phyloP scores from a whole-genome alignment of 2,113 vertebrate species.

The Xenus cinereus region DNA sequence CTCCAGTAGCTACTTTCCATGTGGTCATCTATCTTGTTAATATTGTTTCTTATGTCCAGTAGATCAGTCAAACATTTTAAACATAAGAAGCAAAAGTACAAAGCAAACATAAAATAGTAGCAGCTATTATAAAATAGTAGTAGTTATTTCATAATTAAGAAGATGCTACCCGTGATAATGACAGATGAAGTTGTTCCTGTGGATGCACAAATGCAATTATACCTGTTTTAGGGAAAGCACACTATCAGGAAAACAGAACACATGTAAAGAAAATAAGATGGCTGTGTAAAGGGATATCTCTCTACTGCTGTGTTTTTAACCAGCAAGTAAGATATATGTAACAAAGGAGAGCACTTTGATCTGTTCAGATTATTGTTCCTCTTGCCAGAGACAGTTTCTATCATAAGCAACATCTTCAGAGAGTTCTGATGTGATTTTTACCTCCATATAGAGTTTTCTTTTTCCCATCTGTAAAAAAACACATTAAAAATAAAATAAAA shows the following conservation, averaged over 20 bases:
- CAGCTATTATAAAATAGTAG: background rate
- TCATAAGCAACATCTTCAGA: constrained; percentile 19
- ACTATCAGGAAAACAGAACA: constrained; percentile 1
- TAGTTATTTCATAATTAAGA: background rate
- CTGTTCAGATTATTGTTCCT: constrained; percentile 52
- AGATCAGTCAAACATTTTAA: background rate
- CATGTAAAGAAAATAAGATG: background rate
- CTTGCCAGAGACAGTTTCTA: constrained; percentile 26
- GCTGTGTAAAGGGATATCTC: background rate
- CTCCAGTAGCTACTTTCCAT: background rate
- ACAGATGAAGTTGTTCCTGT: background rate
- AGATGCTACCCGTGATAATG: background rate
- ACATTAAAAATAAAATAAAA: constrained; percentile 67
- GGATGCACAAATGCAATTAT: background rate
- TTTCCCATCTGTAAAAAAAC: background rate
- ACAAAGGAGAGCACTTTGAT: constrained; percentile 25
- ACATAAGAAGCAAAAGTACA: background rate
- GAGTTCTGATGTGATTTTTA: constrained; percentile 15
- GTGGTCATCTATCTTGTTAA: background rate
- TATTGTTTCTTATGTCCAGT: background rate
- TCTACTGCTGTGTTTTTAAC: constrained; percentile 36
- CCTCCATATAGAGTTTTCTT: background rate
- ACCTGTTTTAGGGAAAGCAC: background rate
- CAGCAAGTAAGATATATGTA: background rate
- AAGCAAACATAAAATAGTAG: background rate